Evolutionary conservation across 1,140 invertebrate genomes (phyloP).

Genomic region (Dufourea novaeangliae): DNA sequence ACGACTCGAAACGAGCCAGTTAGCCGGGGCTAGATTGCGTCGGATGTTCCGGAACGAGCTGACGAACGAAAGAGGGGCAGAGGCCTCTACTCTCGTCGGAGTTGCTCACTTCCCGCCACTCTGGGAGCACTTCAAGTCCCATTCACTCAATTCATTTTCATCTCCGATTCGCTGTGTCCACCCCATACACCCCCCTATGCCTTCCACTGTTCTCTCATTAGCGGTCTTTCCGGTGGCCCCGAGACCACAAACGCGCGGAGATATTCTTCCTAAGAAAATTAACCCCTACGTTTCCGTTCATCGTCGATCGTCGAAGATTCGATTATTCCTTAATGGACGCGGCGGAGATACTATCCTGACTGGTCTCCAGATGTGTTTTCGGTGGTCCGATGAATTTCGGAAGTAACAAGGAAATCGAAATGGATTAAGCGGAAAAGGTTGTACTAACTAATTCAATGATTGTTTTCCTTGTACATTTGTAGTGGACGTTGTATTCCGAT

Average conservation of each 20-base stretch:
- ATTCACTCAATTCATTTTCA: slow-evolving; percentile 81
- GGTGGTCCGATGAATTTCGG: neutral
- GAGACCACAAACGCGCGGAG: slow-evolving; percentile 61
- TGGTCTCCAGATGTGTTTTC: no score
- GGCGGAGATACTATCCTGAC: no score
- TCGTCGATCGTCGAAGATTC: slow-evolving; percentile 54
- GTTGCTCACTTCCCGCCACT: slow-evolving; percentile 81
- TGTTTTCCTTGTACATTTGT: no score
- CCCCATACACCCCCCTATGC: no score
- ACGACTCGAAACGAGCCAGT: slow-evolving; percentile 33
- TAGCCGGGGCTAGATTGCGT: slow-evolving; percentile 54
- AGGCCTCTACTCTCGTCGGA: slow-evolving; percentile 55
- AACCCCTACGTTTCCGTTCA: slow-evolving; percentile 70
- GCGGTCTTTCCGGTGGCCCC: slow-evolving; percentile 74
- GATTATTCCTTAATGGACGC: slow-evolving; percentile 56
- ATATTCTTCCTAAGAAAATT: slow-evolving; percentile 76
- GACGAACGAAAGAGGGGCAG: slow-evolving; percentile 36
- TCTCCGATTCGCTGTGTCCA: slow-evolving; percentile 75
- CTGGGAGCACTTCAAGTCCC: slow-evolving; percentile 75
- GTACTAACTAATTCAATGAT: no score
- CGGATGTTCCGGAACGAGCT: slow-evolving; percentile 55
- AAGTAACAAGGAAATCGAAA: no score
- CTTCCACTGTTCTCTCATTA: slow-evolving; percentile 77
- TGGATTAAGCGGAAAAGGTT: no score
- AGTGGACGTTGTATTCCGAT: no score